These are phyloP conservation scores for Acleris sparsana DNA, from an alignment of 2,888 invertebrate species.

Conservation along the genomic window DNA sequence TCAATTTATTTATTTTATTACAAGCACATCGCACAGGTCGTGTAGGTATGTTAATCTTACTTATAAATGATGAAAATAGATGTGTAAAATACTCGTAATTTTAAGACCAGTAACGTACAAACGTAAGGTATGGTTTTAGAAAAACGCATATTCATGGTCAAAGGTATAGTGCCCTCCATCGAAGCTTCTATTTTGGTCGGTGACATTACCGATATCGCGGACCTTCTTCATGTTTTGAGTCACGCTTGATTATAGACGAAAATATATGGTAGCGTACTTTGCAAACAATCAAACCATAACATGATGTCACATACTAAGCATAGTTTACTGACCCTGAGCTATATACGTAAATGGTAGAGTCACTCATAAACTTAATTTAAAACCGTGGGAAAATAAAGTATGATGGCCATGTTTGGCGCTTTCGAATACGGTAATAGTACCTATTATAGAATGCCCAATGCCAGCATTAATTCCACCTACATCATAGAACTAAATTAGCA, in stretches of 20 bases:
- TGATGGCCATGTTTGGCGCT: constrained; percentile 4
- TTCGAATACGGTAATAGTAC: constrained; percentile 6
- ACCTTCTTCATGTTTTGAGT: constrained; percentile 3
- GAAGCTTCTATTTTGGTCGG: no score
- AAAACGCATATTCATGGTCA: no score
- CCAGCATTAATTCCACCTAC: constrained; percentile 22
- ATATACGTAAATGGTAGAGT: background rate
- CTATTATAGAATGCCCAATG: constrained; percentile 7
- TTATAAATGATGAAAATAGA: no score
- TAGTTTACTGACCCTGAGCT: constrained; percentile 22
- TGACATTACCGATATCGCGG: no score
- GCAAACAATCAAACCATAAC: constrained; percentile 19
- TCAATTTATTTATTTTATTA: no score
- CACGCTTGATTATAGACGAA: background rate
- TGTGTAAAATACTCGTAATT: no score
- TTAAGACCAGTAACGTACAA: no score
- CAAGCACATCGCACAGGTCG: no score
- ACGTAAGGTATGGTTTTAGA: no score
- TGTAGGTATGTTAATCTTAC: no score
- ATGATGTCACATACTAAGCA: background rate
- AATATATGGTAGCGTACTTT: constrained; percentile 17
- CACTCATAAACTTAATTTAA: constrained; percentile 21
- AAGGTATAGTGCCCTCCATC: no score
- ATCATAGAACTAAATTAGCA: constrained; percentile 11
- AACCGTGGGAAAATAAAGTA: constrained; percentile 19